Percentiles rank a stretch among this genome's conserved stretches.
These are phyloP conservation scores for Siphamia tubifer DNA, from an alignment of 2,113 vertebrate species.

Conservation along the genomic window DNA sequence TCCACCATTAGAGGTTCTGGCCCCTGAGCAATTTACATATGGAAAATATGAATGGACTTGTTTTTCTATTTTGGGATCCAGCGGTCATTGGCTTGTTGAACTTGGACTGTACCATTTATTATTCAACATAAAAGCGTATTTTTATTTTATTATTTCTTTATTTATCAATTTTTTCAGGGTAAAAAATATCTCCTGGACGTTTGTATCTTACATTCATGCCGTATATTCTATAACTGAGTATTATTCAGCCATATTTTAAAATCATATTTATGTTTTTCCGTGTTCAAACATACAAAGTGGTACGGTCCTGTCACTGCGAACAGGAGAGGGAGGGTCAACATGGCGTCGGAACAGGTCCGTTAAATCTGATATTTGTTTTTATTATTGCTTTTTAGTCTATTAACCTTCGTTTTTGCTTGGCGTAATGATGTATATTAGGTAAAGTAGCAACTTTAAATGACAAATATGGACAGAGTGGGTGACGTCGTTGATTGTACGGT, in stretches of 20 bases:
- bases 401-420: accelerated
- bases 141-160: too few species aligned
- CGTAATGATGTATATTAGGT: accelerated
- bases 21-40: constrained; percentile 3
- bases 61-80: constrained; percentile 69
- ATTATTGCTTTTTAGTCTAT: constrained; percentile 1
- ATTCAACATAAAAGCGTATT: not conserved
- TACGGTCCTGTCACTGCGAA: constrained; percentile 17
- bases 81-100: constrained; percentile 42
- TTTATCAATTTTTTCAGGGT: not conserved
- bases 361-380: constrained; percentile 35
- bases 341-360: constrained; percentile 86
- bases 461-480: not conserved
- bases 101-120: constrained; percentile 64
- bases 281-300: constrained; percentile 33
- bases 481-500: not conserved
- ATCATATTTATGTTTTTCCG: not conserved
- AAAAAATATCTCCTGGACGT: not conserved
- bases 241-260: not conserved
- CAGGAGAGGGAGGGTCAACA: constrained; percentile 77
- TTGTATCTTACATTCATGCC: accelerated
- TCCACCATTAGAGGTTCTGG: too few species aligned
- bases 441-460: too few species aligned
- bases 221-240: not conserved
- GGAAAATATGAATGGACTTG: constrained; percentile 63